Base-by-base conservation (phyloP, 2,888 invertebrate species). In the Sericinus montela region DNA sequence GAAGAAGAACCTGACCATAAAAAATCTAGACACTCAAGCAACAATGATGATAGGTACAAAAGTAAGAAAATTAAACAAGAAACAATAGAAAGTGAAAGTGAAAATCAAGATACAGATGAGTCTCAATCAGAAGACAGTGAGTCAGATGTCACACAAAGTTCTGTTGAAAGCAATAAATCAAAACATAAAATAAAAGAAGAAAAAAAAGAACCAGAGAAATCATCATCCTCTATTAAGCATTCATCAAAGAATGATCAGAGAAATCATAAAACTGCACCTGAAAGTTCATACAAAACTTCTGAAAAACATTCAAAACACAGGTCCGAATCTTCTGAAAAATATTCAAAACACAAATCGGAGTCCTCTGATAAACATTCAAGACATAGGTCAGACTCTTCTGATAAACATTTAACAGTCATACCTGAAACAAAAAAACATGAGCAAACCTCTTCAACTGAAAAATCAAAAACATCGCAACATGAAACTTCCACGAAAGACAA, bases 1-100 rank as follows among this genome's bases (percentile, higher is more conserved):
- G 83, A 86, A 45, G 85, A 86, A 53, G 75, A 83, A 52, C 62
- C 69, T 34, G 65, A 73, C 50, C 54, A 55, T 35, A 83, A 81
- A 54, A 80, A 76, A 59, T 70, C 66, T 36, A 82, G 74, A 63
- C 59, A 73, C 48, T 64, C 67, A 52, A 72, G 68, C 59, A 67
- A 67, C 47, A 79, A 69, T 65, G 73, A 78, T 47, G 73, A 71
- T 62, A 72, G 75, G 51, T 60, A 67, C 48, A 72, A 69, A 54
- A 66, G 58, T 46, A 74, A 69, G 56, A 59, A 65, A 55, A 47
- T 61, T 42, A 76, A 69, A 57, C 67, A 55, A 58, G 75, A 76
- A 63, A 68, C 62, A 67, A 11, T 11, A 3, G 11, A n/a, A 1
- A 67, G 63, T 47, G 57, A 61, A 58, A 62, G 58, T 51, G 62